Percentiles rank a stretch among this genome's conserved stretches.
Conservation (phyloP, 2,888 invertebrate genomes). For the Spicauda simplicius region DNA sequence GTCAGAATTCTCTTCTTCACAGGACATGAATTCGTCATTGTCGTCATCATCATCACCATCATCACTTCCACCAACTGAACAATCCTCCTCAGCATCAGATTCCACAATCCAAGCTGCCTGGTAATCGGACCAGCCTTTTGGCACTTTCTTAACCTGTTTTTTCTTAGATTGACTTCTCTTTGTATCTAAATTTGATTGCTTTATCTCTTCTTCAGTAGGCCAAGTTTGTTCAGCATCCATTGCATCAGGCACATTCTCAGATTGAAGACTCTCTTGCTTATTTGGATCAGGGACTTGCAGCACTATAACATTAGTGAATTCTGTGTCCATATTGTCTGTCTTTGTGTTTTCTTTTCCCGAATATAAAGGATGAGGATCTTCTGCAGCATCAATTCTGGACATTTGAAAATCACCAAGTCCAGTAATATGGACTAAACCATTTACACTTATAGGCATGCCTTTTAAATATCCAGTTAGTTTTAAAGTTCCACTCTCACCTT, state of each 20-base stretch:
- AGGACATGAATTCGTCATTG: slow-evolving; percentile 77
- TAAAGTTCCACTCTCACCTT: slow-evolving; percentile 86
- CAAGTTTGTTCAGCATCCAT: slow-evolving; percentile 99
- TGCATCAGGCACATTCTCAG: slow-evolving; percentile 93
- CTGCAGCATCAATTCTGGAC: slow-evolving; percentile 89
- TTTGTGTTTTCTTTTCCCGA: slow-evolving; percentile 79
- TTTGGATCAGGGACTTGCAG: slow-evolving; percentile 86
- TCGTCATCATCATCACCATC: slow-evolving; percentile 60
- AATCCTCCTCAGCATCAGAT: slow-evolving; percentile 85
- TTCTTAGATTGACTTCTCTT: slow-evolving; percentile 67
- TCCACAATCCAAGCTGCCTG: slow-evolving; percentile 97
- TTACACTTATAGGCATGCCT: slow-evolving; percentile 93
- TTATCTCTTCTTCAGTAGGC: slow-evolving; percentile 97
- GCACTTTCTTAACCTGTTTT: slow-evolving; percentile 89
- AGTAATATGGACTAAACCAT: slow-evolving; percentile 95
- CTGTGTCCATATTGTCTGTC: slow-evolving; percentile 72
- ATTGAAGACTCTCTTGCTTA: slow-evolving; percentile 90
- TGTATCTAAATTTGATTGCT: slow-evolving; percentile 87
- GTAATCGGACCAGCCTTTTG: slow-evolving; percentile 98
- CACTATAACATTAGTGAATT: slow-evolving; percentile 69
- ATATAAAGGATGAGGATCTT: slow-evolving; percentile 88
- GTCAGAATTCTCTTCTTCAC: slow-evolving; percentile 80
- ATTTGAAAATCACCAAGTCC: slow-evolving; percentile 98
- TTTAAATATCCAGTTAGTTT: slow-evolving; percentile 95
- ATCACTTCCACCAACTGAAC: slow-evolving; percentile 73